A percentile compares a stretch with the other conserved stretches of the same genome.
Conservation (phyloP, 2,113 vertebrate genomes). For the Carassius carassius region DNA sequence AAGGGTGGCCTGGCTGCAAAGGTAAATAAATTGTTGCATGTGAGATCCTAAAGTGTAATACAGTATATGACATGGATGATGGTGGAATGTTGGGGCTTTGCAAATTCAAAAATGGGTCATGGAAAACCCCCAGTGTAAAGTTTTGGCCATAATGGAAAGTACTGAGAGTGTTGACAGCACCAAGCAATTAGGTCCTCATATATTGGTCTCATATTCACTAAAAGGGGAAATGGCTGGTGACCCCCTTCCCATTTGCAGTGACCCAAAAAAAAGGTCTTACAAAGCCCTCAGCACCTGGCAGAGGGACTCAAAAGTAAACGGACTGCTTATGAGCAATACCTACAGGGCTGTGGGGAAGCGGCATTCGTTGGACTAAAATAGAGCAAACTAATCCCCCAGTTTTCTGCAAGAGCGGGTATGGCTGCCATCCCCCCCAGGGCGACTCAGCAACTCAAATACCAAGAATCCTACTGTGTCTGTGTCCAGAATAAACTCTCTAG, state of each 20-base stretch:
- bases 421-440: conserved; percentile 32
- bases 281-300: conserved; percentile 42
- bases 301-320: conserved; percentile 41
- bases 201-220: neutral
- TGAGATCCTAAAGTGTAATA: neutral
- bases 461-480: conserved; percentile 46
- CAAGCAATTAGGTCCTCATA: neutral
- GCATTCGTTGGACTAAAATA: conserved; percentile 46
- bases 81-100: neutral
- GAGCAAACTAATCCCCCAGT: conserved; percentile 47
- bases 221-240: conserved; percentile 6
- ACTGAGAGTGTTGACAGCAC: neutral
- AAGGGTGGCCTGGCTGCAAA: too few relatives aligned
- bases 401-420: conserved; percentile 43
- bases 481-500: conserved; percentile 51
- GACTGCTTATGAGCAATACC: conserved; percentile 36
- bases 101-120: neutral
- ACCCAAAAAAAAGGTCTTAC: conserved; percentile 4
- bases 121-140: conserved; percentile 9
- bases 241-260: neutral
- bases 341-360: conserved; percentile 25
- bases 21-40: neutral
- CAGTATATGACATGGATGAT: neutral
- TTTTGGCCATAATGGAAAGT: neutral
- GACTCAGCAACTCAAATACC: conserved; percentile 35